These are phyloP conservation scores for Drosophila leontia DNA, from an alignment of 1,140 invertebrate species.

Conservation along the genomic window DNA sequence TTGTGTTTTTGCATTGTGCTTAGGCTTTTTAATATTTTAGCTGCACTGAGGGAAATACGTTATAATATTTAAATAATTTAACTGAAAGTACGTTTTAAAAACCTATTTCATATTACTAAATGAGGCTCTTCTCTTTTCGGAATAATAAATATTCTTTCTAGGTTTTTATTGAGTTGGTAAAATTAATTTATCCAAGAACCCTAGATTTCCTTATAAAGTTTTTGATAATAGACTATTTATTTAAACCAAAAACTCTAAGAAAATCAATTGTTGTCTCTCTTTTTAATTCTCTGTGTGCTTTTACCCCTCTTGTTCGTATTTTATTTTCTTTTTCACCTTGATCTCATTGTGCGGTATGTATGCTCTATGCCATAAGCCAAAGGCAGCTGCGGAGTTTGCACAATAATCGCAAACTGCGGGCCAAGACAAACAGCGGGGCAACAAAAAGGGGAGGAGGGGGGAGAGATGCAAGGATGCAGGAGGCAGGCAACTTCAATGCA, in stretches of 20 bases:
- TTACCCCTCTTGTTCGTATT: slow-evolving; percentile 7
- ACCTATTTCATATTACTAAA: too few relatives aligned
- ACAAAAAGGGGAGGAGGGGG: not conserved
- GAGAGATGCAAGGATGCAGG: slow-evolving; percentile 17
- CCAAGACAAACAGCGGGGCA: slow-evolving; percentile 46
- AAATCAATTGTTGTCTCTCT: not conserved
- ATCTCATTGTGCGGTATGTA: slow-evolving; percentile 33
- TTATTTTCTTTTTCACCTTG: slow-evolving; percentile 58
- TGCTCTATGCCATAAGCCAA: slow-evolving; percentile 36
- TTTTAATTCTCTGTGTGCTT: slow-evolving; percentile 31
- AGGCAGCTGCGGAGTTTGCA: slow-evolving; percentile 46
- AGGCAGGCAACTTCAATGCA: slow-evolving; percentile 51
- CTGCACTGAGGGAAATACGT: slow-evolving; percentile 15
- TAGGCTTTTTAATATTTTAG: slow-evolving; percentile 80
- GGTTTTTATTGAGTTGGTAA: not conserved
- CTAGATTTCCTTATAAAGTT: not conserved
- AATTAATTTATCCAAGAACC: not conserved
- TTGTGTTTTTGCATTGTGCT: slow-evolving; percentile 77
- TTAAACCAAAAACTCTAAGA: not conserved
- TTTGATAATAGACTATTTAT: not conserved
- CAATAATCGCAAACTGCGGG: slow-evolving; percentile 50
- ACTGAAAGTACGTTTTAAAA: too few relatives aligned
- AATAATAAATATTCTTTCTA: too few relatives aligned
- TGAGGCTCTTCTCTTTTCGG: too few relatives aligned
- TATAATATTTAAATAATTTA: not conserved